Evolutionary conservation across 2,888 invertebrate species (phyloP).

Genomic region (Mesochorus sp.): DNA sequence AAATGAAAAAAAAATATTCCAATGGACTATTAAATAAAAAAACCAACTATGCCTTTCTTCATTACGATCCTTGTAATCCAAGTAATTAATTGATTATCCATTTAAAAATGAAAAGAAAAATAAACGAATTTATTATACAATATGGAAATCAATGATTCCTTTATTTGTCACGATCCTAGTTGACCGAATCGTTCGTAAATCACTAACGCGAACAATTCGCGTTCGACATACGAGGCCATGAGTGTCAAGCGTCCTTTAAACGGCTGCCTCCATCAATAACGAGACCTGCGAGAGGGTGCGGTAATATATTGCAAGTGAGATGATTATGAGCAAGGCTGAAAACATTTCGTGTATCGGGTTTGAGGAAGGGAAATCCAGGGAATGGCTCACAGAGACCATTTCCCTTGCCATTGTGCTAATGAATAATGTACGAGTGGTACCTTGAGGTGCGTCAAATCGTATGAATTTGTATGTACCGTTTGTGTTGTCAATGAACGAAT

Average conservation of each 20-base stretch:
- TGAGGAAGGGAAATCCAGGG: conserved; percentile 11
- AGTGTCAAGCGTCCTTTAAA: conserved; percentile 34
- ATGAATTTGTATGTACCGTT: not conserved
- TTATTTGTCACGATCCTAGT: not conserved
- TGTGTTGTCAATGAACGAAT: not conserved
- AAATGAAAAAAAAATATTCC: too few relatives aligned
- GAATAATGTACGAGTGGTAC: conserved; percentile 16
- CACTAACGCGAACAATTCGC: not conserved
- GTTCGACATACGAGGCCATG: not conserved
- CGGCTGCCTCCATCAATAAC: conserved; percentile 19
- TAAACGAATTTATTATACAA: not conserved
- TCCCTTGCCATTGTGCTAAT: not conserved
- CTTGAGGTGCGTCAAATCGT: not conserved
- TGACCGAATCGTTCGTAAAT: not conserved
- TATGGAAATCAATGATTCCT: not conserved
- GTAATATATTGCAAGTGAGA: conserved; percentile 14
- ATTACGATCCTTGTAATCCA: too few relatives aligned
- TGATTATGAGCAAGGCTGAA: conserved; percentile 41
- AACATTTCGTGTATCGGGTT: not conserved
- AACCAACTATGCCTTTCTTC: too few relatives aligned
- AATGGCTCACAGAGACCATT: not conserved
- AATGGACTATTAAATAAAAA: too few relatives aligned
- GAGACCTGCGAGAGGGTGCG: conserved; percentile 16
- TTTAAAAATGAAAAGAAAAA: not conserved
- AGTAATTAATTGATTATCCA: too few relatives aligned